A percentile compares a stretch with the other conserved stretches of the same genome.
Evolutionary conservation across 2,113 vertebrate genomes (phyloP).

Genomic region (Ciconia maguari): DNA sequence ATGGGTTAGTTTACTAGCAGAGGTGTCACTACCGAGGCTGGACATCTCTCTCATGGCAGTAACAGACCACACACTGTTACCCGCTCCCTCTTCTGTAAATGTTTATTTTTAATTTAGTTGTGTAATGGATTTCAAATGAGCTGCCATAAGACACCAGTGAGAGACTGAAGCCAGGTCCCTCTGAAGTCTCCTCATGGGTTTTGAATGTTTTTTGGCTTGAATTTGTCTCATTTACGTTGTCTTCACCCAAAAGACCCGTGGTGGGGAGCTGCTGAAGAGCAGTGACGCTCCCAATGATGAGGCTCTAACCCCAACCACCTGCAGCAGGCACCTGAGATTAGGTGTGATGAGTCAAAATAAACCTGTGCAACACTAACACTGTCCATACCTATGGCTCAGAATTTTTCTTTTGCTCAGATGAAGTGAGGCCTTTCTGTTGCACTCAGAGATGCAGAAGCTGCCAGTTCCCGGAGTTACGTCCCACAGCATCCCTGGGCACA

Average conservation of each 20-base stretch:
- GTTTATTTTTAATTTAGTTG: slow-evolving; percentile 42
- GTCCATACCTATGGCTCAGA: not conserved
- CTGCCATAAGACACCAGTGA: slow-evolving; percentile 23
- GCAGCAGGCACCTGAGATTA: not conserved
- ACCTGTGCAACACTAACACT: not conserved
- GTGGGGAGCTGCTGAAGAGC: not conserved
- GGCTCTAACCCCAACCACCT: not conserved
- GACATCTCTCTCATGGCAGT: not conserved
- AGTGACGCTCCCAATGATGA: not conserved
- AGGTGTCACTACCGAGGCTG: not conserved
- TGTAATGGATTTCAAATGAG: slow-evolving; percentile 43
- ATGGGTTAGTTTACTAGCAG: not conserved
- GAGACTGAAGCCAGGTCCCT: not conserved
- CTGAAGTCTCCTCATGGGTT: not conserved
- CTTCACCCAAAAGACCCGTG: not conserved
- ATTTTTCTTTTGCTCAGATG: not conserved
- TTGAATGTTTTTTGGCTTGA: not conserved
- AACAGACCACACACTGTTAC: not conserved
- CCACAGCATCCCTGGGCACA: not conserved
- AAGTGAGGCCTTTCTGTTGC: not conserved
- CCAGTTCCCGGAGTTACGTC: not conserved
- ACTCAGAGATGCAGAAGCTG: not conserved
- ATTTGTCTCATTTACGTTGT: not conserved
- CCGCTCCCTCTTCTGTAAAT: slow-evolving; percentile 2
- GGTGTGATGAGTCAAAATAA: not conserved